A percentile compares a stretch with the other conserved stretches of the same genome.
phyloP scores from a whole-genome alignment of 2,888 invertebrate genomes.

The Aquatica leii region DNA sequence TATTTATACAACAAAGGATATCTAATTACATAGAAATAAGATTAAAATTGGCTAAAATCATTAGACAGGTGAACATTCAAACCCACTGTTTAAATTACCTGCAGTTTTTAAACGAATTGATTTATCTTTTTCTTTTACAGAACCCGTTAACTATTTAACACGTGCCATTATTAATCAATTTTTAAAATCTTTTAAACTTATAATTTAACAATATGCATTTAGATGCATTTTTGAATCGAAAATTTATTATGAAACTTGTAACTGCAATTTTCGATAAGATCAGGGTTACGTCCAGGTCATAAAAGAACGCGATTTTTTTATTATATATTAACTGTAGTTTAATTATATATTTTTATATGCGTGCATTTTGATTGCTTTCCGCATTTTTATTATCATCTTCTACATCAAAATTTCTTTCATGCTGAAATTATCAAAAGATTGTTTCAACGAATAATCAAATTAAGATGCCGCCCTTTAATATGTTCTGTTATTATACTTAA shows the following conservation, averaged over 20 bases:
- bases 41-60: no score
- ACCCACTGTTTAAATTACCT: conserved; percentile 37
- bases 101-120: conserved; percentile 19
- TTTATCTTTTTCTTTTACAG: conserved; percentile 28
- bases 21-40: no score
- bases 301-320: conserved; percentile 26
- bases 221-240: conserved; percentile 28
- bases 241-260: conserved; percentile 37
- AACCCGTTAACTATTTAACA: conserved; percentile 35
- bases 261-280: conserved; percentile 37
- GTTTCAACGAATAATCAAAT: conserved; percentile 29
- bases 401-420: conserved; percentile 22
- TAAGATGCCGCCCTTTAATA: conserved; percentile 28
- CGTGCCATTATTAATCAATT: conserved; percentile 34
- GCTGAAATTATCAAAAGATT: conserved; percentile 29
- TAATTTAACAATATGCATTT: conserved; percentile 32
- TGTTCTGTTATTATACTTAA: conserved; percentile 21
- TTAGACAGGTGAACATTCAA: conserved; percentile 49
- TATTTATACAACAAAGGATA: no score
- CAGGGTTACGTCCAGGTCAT: conserved; percentile 33
- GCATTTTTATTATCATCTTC: conserved; percentile 30
- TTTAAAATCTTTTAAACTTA: conserved; percentile 25
- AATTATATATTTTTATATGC: conserved; percentile 36
- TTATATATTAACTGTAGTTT: conserved; percentile 34
- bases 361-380: conserved; percentile 32